Percentiles rank a stretch among this genome's conserved stretches.
Conservation (phyloP, 1,140 invertebrate species). For the Hestina assimilis region DNA sequence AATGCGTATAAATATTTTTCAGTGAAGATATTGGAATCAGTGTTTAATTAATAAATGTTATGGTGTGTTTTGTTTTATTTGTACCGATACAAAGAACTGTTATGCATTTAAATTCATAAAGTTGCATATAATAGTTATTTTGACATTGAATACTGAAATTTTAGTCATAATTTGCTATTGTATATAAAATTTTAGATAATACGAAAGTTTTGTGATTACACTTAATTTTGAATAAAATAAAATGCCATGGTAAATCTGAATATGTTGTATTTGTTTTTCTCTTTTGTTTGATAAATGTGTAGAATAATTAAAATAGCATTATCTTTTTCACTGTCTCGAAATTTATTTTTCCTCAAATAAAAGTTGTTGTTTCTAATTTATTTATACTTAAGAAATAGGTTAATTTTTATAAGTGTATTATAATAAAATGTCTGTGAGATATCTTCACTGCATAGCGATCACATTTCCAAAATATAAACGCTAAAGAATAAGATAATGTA, state of each 20-base stretch:
- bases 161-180: not conserved
- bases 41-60: not conserved
- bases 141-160: not conserved
- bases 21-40: not conserved
- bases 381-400: constrained; percentile 55
- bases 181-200: not conserved
- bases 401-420: constrained; percentile 47
- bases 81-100: not conserved
- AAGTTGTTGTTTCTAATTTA: constrained; percentile 43
- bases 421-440: constrained; percentile 30
- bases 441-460: constrained; percentile 32
- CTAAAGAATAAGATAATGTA: constrained; percentile 46
- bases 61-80: not conserved
- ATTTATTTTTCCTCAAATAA: not conserved
- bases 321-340: not conserved
- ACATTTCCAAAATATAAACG: constrained; percentile 48
- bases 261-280: not conserved
- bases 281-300: not conserved
- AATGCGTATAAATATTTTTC: not conserved
- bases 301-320: not conserved
- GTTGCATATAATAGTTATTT: not conserved
- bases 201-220: not conserved
- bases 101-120: not conserved
- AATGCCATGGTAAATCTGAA: not conserved
- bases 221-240: too few relatives aligned